Evolutionary conservation across 2,113 vertebrate species (phyloP), one percentile per base, ranked within the genome.

Genomic region (Lathamus discolor): DNA sequence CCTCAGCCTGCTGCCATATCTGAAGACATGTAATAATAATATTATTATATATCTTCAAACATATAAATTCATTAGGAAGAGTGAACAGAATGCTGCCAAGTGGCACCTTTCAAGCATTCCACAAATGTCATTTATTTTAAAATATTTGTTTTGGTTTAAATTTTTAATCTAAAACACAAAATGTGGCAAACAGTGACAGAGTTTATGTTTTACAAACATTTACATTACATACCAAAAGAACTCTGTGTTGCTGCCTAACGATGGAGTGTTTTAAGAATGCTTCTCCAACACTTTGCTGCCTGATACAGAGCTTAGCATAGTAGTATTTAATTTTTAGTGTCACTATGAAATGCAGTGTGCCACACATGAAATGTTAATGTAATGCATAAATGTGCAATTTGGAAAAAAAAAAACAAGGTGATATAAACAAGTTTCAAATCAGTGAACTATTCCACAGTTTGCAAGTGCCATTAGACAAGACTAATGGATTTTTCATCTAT

Each of bases 261-360:
- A 90, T n/a, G 27, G n/a, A 92, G 19, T 16, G 24, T 78, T 93
- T 95, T 94, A 90, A 78, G 55, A 88, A 86, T 7, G 4, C 8
- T 90, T 64, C 79, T 86, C 13, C 83, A 78, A 86, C 3, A 43
- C 13, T 84, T 91, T 93, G 27, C 78, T 90, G 59, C 83, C 43
- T 92, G 61, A 94, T 95, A 69, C 72, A 76, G 33, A 91, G 63
- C 64, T 78, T 76, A 82, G 39, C 35, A 76, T 62, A 90, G 92
- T 88, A 96, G 57, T 91, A 96, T 94, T 97, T 96, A 96, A 97
- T 96, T 97, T 94, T 97, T 97, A 92, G 88, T 81, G 82, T 92
- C 91, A 96, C 74, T 76, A 81, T 93, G 93, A 97, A 97, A 97
- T 89, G 74, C n/a, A 94, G 46, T 90, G 76, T 92, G 77, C 54